Base-by-base conservation (phyloP, 2,113 vertebrate species). In the Perca schrenkii region DNA sequence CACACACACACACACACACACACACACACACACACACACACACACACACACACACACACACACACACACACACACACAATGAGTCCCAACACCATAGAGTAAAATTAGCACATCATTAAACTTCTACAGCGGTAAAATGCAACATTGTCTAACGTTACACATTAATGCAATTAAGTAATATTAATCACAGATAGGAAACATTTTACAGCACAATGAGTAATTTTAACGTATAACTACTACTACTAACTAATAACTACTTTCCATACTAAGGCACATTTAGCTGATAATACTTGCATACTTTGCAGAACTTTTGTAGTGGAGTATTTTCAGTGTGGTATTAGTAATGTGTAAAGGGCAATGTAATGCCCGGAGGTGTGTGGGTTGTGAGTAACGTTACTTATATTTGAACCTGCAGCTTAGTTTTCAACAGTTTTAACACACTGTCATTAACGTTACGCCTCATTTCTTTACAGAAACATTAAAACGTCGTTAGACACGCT, bases 31-130 rank as follows among this genome's bases (percentile, higher is more conserved):
- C 28, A 25, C 25, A 25, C 36, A 22, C 62, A 75, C 66, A 82
- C 68, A 83, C 58, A 81, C 78, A 74, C 75, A 84, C 70, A 89
- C 69, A 76, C 90, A 92, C 64, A 22, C 11, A n/a, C 36, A 22
- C 62, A 75, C 66, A 82, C 68, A 83, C 58, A 81, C 78, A 74
- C 75, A 84, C 70, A 89, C 69, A 76, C 90, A 92, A 94, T 85
- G 47, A 93, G 81, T 91, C 79, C 82, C 90, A 91, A 34, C 34
- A 34, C 34, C 34, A 34, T 34, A 34, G 34, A 34, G 34, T 34
- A 34, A 6, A 6, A 34, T 34, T 34, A 40, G 36, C 36, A 40
- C 40, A 40, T 10, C 8, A 40, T 40, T 40, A 40, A 40, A 40
- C 40, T 40, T 40, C 40, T 40, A 40, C 40, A 40, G 40, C 40